A percentile compares a stretch with the other conserved stretches of the same genome.
phyloP scores from a whole-genome alignment of 1,140 invertebrate genomes.

The Campoletis sonorensis region DNA sequence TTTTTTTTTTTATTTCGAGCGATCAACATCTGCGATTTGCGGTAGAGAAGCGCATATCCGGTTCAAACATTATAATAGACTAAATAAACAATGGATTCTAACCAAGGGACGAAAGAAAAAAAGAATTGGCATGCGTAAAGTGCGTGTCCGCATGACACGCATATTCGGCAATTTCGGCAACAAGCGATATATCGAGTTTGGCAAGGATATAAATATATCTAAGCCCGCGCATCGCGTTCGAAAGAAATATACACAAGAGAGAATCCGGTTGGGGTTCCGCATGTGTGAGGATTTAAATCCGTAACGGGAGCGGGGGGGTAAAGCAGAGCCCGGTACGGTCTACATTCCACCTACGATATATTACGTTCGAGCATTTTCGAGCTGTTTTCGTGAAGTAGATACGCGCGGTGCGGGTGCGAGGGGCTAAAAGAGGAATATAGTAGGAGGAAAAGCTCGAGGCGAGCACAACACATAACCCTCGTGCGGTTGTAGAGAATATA shows the following conservation, averaged over 20 bases:
- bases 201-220: constrained; percentile 18
- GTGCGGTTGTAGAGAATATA: constrained; percentile 32
- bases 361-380: constrained; percentile 72
- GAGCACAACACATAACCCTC: constrained; percentile 7
- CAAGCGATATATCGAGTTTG: too few species aligned
- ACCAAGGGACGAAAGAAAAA: too few species aligned
- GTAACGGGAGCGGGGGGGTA: constrained; percentile 10
- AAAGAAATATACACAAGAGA: constrained; percentile 1
- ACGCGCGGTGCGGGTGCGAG: constrained; percentile 44
- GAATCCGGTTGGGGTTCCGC: constrained; percentile 28
- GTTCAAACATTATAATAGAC: too few species aligned
- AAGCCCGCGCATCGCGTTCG: constrained; percentile 3
- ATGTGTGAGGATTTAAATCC: constrained; percentile 40
- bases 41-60: neutral
- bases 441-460: constrained; percentile 24
- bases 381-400: constrained; percentile 63
- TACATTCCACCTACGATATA: constrained; percentile 67
- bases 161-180: neutral
- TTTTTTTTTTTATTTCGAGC: too few species aligned
- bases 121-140: too few species aligned
- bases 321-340: neutral
- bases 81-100: too few species aligned
- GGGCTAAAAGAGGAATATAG: constrained; percentile 57
- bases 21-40: constrained; percentile 12
- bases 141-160: too few species aligned